These are phyloP conservation scores for Pterocles orientalis DNA, from an alignment of 2,113 vertebrate genomes.

Conservation along the genomic window DNA sequence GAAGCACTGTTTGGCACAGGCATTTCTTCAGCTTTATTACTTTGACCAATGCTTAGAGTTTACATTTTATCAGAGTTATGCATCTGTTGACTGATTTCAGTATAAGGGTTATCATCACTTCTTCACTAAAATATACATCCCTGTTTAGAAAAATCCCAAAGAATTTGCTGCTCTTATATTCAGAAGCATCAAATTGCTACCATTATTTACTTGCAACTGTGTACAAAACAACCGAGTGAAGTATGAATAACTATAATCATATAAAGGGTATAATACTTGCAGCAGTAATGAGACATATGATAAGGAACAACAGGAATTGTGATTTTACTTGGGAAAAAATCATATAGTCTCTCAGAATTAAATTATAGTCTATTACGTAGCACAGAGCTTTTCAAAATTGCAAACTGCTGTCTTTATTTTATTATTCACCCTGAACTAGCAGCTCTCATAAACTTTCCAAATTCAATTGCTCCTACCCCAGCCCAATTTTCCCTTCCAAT, in stretches of 20 bases:
- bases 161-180: neutral
- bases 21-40: neutral
- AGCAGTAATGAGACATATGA: conserved; percentile 47
- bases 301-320: conserved; percentile 50
- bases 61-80: neutral
- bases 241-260: conserved; percentile 50
- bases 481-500: conserved; percentile 29
- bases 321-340: conserved; percentile 59
- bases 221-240: conserved; percentile 3
- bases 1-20: neutral
- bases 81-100: neutral
- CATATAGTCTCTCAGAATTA: conserved; percentile 54
- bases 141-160: neutral
- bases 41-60: neutral
- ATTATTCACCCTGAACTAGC: neutral
- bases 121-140: neutral
- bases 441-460: conserved; percentile 18
- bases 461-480: conserved; percentile 36
- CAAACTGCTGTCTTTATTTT: neutral
- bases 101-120: neutral
- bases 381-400: conserved; percentile 10
- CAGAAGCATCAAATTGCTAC: conserved; percentile 38
- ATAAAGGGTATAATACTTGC: conserved; percentile 33
- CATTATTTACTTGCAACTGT: conserved; percentile 28
- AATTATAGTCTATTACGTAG: conserved; percentile 32